A percentile compares a stretch with the other conserved stretches of the same genome.
phyloP scores from a whole-genome alignment of 2,888 invertebrate genomes.

The Elegia similella region DNA sequence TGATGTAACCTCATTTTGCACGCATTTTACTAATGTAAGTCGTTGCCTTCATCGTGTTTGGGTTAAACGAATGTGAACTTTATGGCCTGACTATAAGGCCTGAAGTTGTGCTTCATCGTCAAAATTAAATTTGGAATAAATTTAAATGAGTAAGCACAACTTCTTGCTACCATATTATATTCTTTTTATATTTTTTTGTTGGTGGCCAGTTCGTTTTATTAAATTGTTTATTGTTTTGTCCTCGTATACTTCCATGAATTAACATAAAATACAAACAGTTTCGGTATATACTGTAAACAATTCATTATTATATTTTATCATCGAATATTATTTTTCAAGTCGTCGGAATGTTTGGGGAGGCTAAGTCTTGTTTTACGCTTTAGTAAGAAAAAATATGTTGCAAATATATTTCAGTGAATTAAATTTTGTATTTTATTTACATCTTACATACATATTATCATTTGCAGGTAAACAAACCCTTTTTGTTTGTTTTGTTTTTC shows the following conservation, averaged over 20 bases:
- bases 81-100: neutral
- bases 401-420: conserved; percentile 67
- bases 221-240: neutral
- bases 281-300: neutral
- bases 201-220: neutral
- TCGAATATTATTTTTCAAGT: conserved; percentile 29
- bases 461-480: too few relatives aligned
- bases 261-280: neutral
- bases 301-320: conserved; percentile 7
- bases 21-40: conserved; percentile 48
- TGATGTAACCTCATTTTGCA: conserved; percentile 27
- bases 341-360: conserved; percentile 44
- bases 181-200: neutral
- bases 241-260: neutral
- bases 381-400: conserved; percentile 64
- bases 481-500: too few relatives aligned
- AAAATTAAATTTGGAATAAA: neutral
- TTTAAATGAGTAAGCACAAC: neutral
- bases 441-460: neutral
- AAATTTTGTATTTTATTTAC: conserved; percentile 39
- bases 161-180: neutral
- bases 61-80: conserved; percentile 12
- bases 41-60: conserved; percentile 36
- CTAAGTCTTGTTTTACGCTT: conserved; percentile 64
- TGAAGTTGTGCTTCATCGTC: conserved; percentile 5